Evolutionary conservation across 2,888 invertebrate species (phyloP).

Genomic region (Aplocera efformata): DNA sequence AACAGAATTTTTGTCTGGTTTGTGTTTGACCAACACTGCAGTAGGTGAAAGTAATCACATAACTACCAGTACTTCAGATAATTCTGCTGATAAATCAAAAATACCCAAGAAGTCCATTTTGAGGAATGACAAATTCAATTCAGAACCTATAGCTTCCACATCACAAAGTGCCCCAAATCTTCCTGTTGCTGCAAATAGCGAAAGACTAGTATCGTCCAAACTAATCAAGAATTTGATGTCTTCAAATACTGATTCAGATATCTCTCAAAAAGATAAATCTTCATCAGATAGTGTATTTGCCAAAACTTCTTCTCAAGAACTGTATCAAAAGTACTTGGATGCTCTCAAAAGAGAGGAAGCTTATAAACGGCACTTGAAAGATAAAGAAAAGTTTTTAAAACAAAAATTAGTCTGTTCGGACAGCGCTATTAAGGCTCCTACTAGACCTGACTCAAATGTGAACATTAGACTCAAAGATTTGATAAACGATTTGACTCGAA

Average conservation of each 20-base stretch:
- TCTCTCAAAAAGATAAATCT: conserved; percentile 53
- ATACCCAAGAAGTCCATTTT: conserved; percentile 70
- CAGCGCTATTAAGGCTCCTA: conserved; percentile 41
- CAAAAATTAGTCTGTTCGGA: conserved; percentile 63
- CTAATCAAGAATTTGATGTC: conserved; percentile 34
- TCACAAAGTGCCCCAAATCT: conserved; percentile 73
- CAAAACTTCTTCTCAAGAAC: conserved; percentile 65
- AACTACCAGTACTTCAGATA: conserved; percentile 69
- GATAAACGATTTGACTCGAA: conserved; percentile 67
- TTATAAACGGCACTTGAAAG: conserved; percentile 61
- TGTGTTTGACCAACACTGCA: conserved; percentile 57
- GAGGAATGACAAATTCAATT: conserved; percentile 58
- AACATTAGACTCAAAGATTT: conserved; percentile 56
- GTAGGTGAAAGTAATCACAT: conserved; percentile 43
- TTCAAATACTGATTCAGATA: conserved; percentile 60
- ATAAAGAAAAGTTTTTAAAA: conserved; percentile 67
- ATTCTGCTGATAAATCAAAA: conserved; percentile 42
- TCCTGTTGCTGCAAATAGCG: conserved; percentile 44
- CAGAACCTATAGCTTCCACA: conserved; percentile 58
- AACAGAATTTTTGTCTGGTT: conserved; percentile 70
- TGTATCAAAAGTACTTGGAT: conserved; percentile 65
- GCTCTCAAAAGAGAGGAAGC: conserved; percentile 61
- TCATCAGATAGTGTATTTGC: conserved; percentile 50
- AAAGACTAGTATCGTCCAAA: conserved; percentile 38
- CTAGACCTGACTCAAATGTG: conserved; percentile 38